Evolutionary conservation across 2,797 vertebrate species (phyloP), one percentile per base, ranked within the genome.

Genomic region (Diglossa cyanea): DNA sequence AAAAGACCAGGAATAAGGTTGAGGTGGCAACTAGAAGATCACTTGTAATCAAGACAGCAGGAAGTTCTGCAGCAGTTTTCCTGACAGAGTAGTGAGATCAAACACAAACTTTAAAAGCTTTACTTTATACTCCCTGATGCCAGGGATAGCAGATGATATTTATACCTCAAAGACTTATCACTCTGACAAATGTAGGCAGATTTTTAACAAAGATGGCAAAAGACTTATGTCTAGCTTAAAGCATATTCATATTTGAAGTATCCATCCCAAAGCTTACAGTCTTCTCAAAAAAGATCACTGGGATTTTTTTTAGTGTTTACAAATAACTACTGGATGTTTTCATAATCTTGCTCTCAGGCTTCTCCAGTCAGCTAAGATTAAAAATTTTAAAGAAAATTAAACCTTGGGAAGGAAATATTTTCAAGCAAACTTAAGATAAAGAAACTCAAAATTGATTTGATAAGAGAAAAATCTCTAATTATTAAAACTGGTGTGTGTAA

Each of bases 201-300:
- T 81, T 89, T 88, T 93, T 85, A 84, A 82, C 16, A 25, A 68
- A 81, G 58, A 67, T 73, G 74, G 78, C 81, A 91, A 85, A 86
- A 89, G 45, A 39, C 25, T 58, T 55, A 14, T 33, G 23, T 77
- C 33, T 86, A 68, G 18, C 51, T 81, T 65, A 45, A 78, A 75
- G 45, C 15, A 68, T 62, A 44, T 35, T 91, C 10, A 18, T 60
- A 84, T 63, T 77, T 86, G 47, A 88, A 88, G 18, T 75, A 70
- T 33, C 50, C 28, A 17, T 68, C 67, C 60, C 30, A 68, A 90
- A 92, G 51, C 51, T 45, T 62, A 31, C 24, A 40, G 39, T 65
- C 35, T 60, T 84, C 55, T 80, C n/a, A 50, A 21, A 70, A 77
- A 53, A 81, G 26, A 79, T 57, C 31, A 48, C n/a, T 54, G 21